Percentiles rank a stretch among this genome's conserved stretches.
Conservation (phyloP, 2,113 vertebrate species). For the Rattus rattus region DNA sequence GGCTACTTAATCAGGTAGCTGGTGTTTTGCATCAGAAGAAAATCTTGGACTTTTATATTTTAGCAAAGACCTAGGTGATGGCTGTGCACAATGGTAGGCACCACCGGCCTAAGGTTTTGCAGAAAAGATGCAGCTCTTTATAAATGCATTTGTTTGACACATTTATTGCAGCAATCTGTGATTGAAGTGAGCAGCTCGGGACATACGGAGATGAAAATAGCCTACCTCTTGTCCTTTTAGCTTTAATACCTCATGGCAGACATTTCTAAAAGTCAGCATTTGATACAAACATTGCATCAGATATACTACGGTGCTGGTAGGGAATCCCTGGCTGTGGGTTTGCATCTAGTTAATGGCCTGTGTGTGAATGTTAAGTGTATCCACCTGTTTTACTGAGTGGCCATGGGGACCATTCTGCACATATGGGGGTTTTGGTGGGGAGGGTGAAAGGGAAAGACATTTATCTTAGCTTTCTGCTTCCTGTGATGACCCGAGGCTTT, state of each 20-base stretch:
- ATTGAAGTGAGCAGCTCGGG: background rate
- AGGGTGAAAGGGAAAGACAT: slow-evolving; percentile 11
- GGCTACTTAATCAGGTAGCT: background rate
- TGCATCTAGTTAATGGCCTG: background rate
- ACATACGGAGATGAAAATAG: background rate
- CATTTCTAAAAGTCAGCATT: background rate
- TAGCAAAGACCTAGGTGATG: background rate
- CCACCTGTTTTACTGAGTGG: slow-evolving; percentile 60
- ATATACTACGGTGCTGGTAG: background rate
- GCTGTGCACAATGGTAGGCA: background rate
- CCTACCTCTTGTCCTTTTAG: background rate
- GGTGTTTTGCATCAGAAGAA: background rate
- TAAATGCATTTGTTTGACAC: background rate
- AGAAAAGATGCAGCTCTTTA: background rate
- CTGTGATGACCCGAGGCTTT: slow-evolving; percentile 73
- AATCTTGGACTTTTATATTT: background rate
- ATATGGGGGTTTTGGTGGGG: background rate
- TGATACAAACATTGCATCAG: background rate
- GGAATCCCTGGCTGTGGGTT: background rate
- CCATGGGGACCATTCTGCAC: slow-evolving; percentile 44
- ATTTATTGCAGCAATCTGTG: background rate
- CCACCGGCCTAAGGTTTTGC: background rate
- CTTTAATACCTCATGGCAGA: too few species aligned
- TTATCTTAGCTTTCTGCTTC: slow-evolving; percentile 59
- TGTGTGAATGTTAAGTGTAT: slow-evolving; percentile 63